Evolutionary conservation across 2,888 invertebrate species (phyloP).

Genomic region (Drosophila cognata): DNA sequence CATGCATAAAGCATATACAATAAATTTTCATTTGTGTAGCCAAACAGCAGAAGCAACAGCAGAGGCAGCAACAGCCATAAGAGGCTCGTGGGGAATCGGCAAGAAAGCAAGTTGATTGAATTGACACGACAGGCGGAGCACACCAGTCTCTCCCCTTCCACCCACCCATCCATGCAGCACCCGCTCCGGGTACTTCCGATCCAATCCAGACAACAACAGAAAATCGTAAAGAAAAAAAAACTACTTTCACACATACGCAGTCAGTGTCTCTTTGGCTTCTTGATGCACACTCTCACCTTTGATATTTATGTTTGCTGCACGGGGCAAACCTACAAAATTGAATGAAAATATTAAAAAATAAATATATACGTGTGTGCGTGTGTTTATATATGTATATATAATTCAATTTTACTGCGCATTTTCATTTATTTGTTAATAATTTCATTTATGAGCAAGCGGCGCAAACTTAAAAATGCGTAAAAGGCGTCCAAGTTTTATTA

Average conservation of each 20-base stretch:
- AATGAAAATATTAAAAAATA: slow-evolving; percentile 65
- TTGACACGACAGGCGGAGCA: slow-evolving; percentile 59
- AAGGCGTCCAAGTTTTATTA: slow-evolving; percentile 56
- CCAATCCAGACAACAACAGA: slow-evolving; percentile 32
- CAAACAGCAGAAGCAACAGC: slow-evolving; percentile 50
- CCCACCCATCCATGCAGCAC: not conserved
- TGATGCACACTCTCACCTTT: slow-evolving; percentile 62
- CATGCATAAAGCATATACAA: slow-evolving; percentile 74
- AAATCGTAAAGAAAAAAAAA: slow-evolving; percentile 27
- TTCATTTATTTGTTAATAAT: slow-evolving; percentile 73
- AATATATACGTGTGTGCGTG: slow-evolving; percentile 3
- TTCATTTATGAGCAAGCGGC: slow-evolving; percentile 54
- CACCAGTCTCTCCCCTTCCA: not conserved
- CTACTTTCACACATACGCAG: slow-evolving; percentile 37
- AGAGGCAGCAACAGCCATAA: slow-evolving; percentile 27
- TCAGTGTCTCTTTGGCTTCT: slow-evolving; percentile 38
- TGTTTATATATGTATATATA: slow-evolving; percentile 28
- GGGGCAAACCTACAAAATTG: slow-evolving; percentile 54
- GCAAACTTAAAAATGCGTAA: slow-evolving; percentile 56
- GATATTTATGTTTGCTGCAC: slow-evolving; percentile 55
- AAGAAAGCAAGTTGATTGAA: slow-evolving; percentile 71
- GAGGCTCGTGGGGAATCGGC: slow-evolving; percentile 31
- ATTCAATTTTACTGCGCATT: slow-evolving; percentile 64
- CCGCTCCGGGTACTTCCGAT: not conserved
- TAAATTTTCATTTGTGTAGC: slow-evolving; percentile 77